These are phyloP conservation scores for Drosophila sechellia DNA, from an alignment of 1,140 invertebrate genomes.

Conservation along the genomic window DNA sequence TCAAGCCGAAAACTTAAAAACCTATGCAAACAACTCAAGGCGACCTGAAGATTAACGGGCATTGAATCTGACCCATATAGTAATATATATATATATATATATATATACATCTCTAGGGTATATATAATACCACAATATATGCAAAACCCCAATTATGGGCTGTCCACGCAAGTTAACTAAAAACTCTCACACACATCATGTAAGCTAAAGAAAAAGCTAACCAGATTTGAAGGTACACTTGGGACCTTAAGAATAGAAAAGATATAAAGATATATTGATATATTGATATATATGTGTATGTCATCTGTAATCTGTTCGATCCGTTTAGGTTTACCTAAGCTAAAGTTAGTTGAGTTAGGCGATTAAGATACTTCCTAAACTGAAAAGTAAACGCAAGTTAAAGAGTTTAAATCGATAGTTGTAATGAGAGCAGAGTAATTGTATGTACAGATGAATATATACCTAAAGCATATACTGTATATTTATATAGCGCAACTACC, in stretches of 20 bases:
- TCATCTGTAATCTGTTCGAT: not conserved
- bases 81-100: slow-evolving; percentile 13
- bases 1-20: slow-evolving; percentile 29
- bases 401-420: slow-evolving; percentile 4
- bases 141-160: slow-evolving; percentile 33
- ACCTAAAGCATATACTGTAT: slow-evolving; percentile 13
- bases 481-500: slow-evolving; percentile 37
- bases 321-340: slow-evolving; percentile 1
- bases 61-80: slow-evolving; percentile 22
- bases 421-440: slow-evolving; percentile 18
- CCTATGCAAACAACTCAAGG: slow-evolving; percentile 57
- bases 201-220: slow-evolving; percentile 14
- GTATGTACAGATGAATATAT: slow-evolving; percentile 15
- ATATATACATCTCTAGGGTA: slow-evolving; percentile 10
- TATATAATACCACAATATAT: slow-evolving; percentile 25
- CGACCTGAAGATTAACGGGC: slow-evolving; percentile 62
- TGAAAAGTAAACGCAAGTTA: slow-evolving; percentile 8
- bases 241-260: not conserved
- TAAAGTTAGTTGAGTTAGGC: slow-evolving; percentile 15
- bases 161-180: slow-evolving; percentile 57
- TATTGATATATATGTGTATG: not conserved
- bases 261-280: not conserved
- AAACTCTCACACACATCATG: slow-evolving; percentile 10
- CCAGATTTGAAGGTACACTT: not conserved
- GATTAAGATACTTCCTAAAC: slow-evolving; percentile 13